Evolutionary conservation across 2,797 vertebrate genomes (phyloP), one percentile per base, ranked within the genome.

Genomic region (Hephaestus fuliginosus): DNA sequence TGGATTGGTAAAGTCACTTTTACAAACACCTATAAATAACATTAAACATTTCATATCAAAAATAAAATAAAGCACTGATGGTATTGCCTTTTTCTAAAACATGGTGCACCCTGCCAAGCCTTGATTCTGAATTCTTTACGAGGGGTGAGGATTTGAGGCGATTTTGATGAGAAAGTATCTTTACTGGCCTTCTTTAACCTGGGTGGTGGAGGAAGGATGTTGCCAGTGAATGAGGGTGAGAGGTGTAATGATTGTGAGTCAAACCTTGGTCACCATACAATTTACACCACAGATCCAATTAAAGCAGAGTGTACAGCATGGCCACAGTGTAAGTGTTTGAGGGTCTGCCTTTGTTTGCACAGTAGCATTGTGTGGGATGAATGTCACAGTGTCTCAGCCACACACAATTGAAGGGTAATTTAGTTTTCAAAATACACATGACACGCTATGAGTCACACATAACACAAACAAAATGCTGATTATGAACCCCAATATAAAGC

Each of bases 241-340:
- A 61, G 48, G 48, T 74, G 74, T 76, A 74, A 82, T 87, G 56
- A 60, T n/a, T 8, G 48, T 51, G 22, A 69, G 79, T 55, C 81
- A 71, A 63, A 33, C 61, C 52, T 3, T 1, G 20, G 53, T 56
- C 69, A 52, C 64, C 39, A 41, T 8, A 57, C 18, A 56, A 55
- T 20, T 57, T 64, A 71, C 70, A 55, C 57, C 46, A 28, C 57
- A 74, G 39, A 74, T 83, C 64, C 60, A 76, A 81, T 78, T 80
- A 85, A 74, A 67, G 70, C 12, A 8, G 22, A 6, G 56, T 36
- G 33, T 20, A 70, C 4, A 2, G 55, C 22, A 20, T 14, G 20
- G n/a, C 12, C 14, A 1, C 30, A 36, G 77, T 69, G 56, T 30
- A n/a, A 49, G 63, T 4, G 69, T 18, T 18, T 56, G 55, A 68